Evolutionary conservation across 2,113 vertebrate species (phyloP), one percentile per base, ranked within the genome.

Genomic region (Tretioscincus oriximinensis): DNA sequence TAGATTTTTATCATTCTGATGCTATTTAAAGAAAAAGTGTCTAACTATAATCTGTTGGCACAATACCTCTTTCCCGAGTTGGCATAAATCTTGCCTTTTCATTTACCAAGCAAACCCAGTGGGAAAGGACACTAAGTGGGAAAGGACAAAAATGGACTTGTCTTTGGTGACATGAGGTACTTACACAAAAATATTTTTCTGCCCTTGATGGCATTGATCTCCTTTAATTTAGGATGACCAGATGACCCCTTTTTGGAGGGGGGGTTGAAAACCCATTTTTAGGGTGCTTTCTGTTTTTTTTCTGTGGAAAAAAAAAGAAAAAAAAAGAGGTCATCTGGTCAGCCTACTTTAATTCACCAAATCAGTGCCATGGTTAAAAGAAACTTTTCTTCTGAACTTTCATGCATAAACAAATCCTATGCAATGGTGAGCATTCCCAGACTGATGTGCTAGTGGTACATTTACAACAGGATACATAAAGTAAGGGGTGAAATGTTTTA

Each of bases 1-100:
- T 0, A 61, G 20, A 49, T 85, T 88, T 93, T 88, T 90, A 89
- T 93, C 0, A 91, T 85, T 89, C 82, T 35, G 78, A 73, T 89
- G 70, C 71, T 87, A 87, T 80, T 90, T 88, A 28, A 73, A 72
- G 58, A 89, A 78, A 85, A 77, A 35, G 47, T 66, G 24, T 86
- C 76, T 89, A 89, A 89, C 80, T 88, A 29, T 89, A 86, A 87
- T 87, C n/a, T 86, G 35, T 76, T n/a, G n/a, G 76, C 31, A 49
- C 21, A 20, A 82, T n/a, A 81, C 88, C 89, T 86, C 78, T 78
- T 20, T 85, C 67, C 11, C 22, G 66, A 84, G 84, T 77, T 92
- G 86, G 74, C 73, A 85, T 81, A 78, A 8, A 89, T 88, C 81
- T 69, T 90, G 26, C 60, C 87, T 89, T 86, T 83, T 87, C 24